Base-by-base conservation (phyloP, 2,797 vertebrate species). In the Melanotaenia maccullochi region DNA sequence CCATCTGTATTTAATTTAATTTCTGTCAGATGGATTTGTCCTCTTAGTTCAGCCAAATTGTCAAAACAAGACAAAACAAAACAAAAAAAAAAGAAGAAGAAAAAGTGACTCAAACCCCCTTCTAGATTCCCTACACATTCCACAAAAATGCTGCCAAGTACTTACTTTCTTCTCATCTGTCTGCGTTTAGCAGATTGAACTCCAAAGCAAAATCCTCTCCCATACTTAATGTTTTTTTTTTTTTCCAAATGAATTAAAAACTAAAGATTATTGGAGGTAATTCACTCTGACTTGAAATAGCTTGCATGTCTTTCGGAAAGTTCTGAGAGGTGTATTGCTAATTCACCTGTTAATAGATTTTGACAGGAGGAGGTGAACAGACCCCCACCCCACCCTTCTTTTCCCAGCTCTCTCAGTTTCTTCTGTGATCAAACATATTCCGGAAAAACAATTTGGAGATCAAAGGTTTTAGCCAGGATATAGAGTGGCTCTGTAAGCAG, bases 331-430 rank as follows among this genome's bases (percentile, higher is more conserved):
- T 68, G 20, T 32, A 25, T 42, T 67, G 72, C 58, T 40, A 36
- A 67, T 76, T 40, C 76, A 81, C 75, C 76, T 86, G 79, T 78
- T 84, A 57, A 74, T 83, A 60, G 57, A 74, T 54, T 76, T 70
- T 77, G 57, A 79, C 68, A 61, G 67, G 7, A 74, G 66, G 16
- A 78, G 64, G 68, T 69, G 47, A 59, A 16, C 20, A 38, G 13
- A 25, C 5, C 25, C 14, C 14, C 25, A 28, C 14, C 22, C 11
- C 12, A 7, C 24, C 5, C 5, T 28, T 68, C 25, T 22, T 14
- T 3, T 20, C 8, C 30, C 8, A 25, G 76, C 75, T 16, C 72
- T 16, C 55, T 68, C 47, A 40, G 16, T 60, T 73, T 54, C 28
- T 68, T 54, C 69, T 73, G 33, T 70, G 51, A 70, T 82, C 71